A percentile compares a stretch with the other conserved stretches of the same genome.
These are phyloP conservation scores for Pseudorhombus dupliciocellatus DNA, from an alignment of 2,113 vertebrate species.

Conservation along the genomic window DNA sequence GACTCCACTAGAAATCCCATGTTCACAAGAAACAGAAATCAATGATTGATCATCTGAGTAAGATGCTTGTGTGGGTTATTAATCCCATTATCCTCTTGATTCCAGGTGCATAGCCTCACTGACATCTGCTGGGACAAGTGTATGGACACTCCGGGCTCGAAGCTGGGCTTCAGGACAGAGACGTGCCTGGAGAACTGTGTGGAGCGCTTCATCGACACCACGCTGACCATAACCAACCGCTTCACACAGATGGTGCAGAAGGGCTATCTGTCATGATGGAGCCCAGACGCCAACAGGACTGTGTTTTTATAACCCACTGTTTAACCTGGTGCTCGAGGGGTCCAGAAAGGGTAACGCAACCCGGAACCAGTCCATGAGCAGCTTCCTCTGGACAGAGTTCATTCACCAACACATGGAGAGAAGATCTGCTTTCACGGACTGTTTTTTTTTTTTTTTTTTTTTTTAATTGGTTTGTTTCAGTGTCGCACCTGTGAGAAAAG, in stretches of 20 bases:
- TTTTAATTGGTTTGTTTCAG: background rate
- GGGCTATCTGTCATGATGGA: slow-evolving; percentile 74
- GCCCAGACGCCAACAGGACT: background rate
- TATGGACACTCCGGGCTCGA: slow-evolving; percentile 86
- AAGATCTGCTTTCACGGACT: background rate
- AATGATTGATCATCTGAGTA: no score
- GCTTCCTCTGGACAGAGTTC: background rate
- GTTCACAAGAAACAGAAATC: no score
- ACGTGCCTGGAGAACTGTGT: slow-evolving; percentile 89
- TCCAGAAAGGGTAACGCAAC: background rate
- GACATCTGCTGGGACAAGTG: slow-evolving; percentile 95
- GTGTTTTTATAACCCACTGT: background rate
- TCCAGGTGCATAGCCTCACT: slow-evolving; percentile 91
- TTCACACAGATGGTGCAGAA: slow-evolving; percentile 94
- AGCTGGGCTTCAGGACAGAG: slow-evolving; percentile 88
- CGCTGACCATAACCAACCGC: slow-evolving; percentile 87
- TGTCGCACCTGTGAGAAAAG: background rate
- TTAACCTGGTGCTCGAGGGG: background rate
- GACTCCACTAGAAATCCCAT: no score
- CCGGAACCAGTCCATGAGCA: no score
- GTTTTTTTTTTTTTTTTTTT: no score
- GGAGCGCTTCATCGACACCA: slow-evolving; percentile 92
- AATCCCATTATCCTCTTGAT: background rate
- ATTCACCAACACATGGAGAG: background rate
- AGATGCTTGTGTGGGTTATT: background rate